These are phyloP conservation scores for Chironomus riparius DNA, from an alignment of 2,888 invertebrate species.

Conservation along the genomic window DNA sequence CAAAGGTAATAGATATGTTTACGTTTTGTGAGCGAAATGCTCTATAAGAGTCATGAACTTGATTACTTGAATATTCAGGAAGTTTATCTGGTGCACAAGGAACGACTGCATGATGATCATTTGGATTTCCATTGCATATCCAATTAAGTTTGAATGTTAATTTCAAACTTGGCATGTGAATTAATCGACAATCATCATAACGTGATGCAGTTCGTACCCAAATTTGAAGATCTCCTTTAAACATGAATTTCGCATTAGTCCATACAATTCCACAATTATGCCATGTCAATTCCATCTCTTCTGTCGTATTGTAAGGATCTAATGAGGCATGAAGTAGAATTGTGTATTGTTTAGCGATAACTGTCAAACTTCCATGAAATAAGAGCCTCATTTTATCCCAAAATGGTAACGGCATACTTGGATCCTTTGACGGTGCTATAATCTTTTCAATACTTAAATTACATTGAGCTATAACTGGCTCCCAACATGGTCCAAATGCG, in stretches of 20 bases:
- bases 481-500: conserved; percentile 99
- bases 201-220: conserved; percentile 96
- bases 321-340: conserved; percentile 89
- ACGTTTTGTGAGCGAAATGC: conserved; percentile 57
- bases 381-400: conserved; percentile 95
- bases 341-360: conserved; percentile 78
- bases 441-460: conserved; percentile 74
- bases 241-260: conserved; percentile 86
- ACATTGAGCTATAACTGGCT: conserved; percentile 59
- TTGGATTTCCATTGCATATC: conserved; percentile 85
- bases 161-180: conserved; percentile 83
- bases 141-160: conserved; percentile 77
- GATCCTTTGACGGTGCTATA: conserved; percentile 78
- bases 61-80: conserved; percentile 94
- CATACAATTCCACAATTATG: conserved; percentile 87
- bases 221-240: conserved; percentile 64
- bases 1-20: conserved; percentile 66
- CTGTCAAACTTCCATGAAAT: conserved; percentile 85
- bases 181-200: conserved; percentile 92
- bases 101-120: conserved; percentile 91
- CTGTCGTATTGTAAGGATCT: conserved; percentile 97
- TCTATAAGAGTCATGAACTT: conserved; percentile 44
- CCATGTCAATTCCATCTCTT: conserved; percentile 98
- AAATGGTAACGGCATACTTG: conserved; percentile 86
- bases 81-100: conserved; percentile 93